Evolutionary conservation across 2,113 vertebrate species (phyloP).

Genomic region (Megaceryle maxima): DNA sequence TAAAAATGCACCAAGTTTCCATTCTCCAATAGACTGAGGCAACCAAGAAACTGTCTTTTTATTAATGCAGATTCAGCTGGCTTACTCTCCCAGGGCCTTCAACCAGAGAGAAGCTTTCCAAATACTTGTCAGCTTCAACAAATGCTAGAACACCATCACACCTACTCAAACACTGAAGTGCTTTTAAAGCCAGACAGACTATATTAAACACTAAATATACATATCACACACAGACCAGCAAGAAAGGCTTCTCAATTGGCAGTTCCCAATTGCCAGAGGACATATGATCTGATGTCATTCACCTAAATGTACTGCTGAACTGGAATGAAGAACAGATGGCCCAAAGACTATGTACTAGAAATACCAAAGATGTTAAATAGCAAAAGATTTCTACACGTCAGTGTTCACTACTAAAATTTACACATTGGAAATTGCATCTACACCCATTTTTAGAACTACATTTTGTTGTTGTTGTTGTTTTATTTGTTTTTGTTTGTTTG

Average conservation of each 20-base stretch:
- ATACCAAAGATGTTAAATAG: neutral
- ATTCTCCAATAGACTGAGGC: neutral
- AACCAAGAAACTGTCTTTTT: neutral
- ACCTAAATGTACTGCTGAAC: neutral
- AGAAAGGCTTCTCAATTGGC: too few relatives aligned
- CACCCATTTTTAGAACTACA: rapidly evolving
- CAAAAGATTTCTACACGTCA: neutral
- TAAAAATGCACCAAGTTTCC: neutral
- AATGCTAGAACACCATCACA: neutral
- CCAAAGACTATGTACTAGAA: neutral
- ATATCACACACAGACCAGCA: rapidly evolving
- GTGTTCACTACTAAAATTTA: neutral
- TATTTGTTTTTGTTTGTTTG: neutral
- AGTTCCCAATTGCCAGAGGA: neutral
- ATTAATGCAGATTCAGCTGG: neutral
- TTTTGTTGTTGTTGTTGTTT: neutral
- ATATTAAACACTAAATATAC: neutral
- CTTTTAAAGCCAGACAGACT: neutral
- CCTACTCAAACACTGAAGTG: neutral
- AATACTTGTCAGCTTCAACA: neutral
- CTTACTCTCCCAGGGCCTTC: neutral
- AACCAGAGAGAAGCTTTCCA: neutral
- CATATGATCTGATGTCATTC: neutral
- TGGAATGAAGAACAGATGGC: neutral
- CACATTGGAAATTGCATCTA: neutral